phyloP scores from a whole-genome alignment of 2,113 vertebrate genomes.

The Percopsis transmontana region DNA sequence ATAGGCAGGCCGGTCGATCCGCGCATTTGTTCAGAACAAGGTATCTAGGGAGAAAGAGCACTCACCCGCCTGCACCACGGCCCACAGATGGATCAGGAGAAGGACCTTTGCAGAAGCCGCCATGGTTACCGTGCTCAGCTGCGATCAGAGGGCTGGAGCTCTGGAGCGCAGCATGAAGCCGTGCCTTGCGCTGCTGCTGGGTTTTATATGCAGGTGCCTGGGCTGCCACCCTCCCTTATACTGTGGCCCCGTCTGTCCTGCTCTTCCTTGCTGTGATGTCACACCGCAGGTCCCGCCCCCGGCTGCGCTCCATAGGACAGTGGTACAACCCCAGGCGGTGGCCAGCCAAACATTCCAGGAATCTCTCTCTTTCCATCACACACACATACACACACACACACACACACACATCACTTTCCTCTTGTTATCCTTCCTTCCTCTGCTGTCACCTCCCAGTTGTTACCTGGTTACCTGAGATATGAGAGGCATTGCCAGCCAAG shows the following conservation, averaged over 20 bases:
- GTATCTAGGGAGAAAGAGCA: neutral
- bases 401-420: neutral
- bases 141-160: constrained; percentile 2
- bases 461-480: neutral
- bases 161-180: constrained; percentile 16
- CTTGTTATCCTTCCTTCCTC: neutral
- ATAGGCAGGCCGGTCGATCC: too few species aligned
- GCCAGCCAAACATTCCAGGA: constrained; percentile 58
- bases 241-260: too few species aligned
- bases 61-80: constrained; percentile 65
- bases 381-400: neutral
- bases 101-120: too few species aligned
- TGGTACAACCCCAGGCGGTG: constrained; percentile 40
- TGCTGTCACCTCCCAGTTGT: neutral
- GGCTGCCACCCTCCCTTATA: constrained; percentile 52
- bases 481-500: neutral
- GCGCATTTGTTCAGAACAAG: too few species aligned
- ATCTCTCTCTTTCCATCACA: constrained; percentile 27
- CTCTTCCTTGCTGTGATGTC: constrained; percentile 45
- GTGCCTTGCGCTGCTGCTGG: constrained; percentile 27
- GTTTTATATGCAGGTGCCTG: constrained; percentile 60
- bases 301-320: constrained; percentile 13
- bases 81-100: constrained; percentile 47
- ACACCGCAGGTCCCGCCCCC: constrained; percentile 53
- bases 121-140: neutral